Evolutionary conservation across 2,797 vertebrate species (phyloP), one percentile per base, ranked within the genome.

Genomic region (Acropternis orthonyx): DNA sequence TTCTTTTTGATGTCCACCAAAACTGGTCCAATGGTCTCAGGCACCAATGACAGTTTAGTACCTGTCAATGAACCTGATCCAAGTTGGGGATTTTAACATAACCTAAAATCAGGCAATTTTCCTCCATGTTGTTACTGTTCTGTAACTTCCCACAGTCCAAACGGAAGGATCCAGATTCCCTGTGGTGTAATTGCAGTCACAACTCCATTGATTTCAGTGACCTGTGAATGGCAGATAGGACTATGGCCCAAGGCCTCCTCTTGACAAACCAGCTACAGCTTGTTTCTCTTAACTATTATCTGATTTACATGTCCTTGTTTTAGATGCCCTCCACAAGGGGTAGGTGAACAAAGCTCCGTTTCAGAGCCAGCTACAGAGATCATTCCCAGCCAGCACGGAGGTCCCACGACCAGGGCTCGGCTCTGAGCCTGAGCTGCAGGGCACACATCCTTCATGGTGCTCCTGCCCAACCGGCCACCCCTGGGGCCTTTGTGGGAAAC

Each of bases 201-300:
- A 87, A 23, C 59, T 86, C 76, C 71, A 62, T 48, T 82, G 89
- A 93, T 88, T 92, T 58, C 92, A 94, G 67, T 92, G 95, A 95
- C 92, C 85, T 96, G 93, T 90, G 77, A 95, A 95, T 48, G 69
- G 90, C 82, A 94, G 87, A 56, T 36, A 86, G 79, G 88, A 76
- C 71, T 43, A 22, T 51, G 63, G 76, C 74, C 58, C 79, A 84
- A 89, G 75, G 85, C 86, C 72, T 84, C 61, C 89, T 75, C 58
- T 78, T 52, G 76, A 94, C 82, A 93, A 96, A 91, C 69, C 71
- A 91, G 89, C 52, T 66, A 46, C 28, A 88, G 37, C 85, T 79
- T 76, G 89, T 94, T 91, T 79, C 73, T 73, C 85, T 52, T 46
- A 65, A n/a, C 78, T 76, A 36, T 71, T 80, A 87, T 48, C 88